Base-by-base conservation (phyloP, 2,888 invertebrate species). In the Cheilosia pagana region DNA sequence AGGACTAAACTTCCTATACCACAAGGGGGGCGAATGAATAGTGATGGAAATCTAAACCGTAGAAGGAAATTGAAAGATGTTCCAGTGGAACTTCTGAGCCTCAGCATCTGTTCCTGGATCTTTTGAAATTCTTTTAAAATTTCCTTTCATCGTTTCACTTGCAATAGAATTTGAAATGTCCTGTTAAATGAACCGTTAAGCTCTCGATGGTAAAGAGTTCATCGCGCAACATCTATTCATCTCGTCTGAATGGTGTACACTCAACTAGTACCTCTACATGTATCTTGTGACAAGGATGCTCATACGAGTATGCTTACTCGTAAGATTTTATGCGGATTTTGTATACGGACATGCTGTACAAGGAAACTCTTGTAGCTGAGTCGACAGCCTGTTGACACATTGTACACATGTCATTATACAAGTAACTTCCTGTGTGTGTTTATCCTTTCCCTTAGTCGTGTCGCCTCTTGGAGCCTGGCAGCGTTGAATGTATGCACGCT, bases 301-400 rank as follows among this genome's bases (percentile, higher is more conserved):
- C 16, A 35, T 16, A 19, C 16, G 21, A 50, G 23, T 50, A 21
- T 57, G 57, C 48, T 70, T 21, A 59, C 57, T 48, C 48, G 31
- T 2, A 45, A 45, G 57, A 70, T 70, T 48, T 19, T 65, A 21
- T 68, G 55, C 55, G 55, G 55, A 48, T 70, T 57, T 70, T 57
- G 21, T 45, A 45, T 5, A 23, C 23, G 70, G 57, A 70, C 57
- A 59, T 31, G 14, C 19, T 39, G 21, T 23, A 7, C 3, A 21
- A 48, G 45, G 57, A 60, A 50, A 10, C 59, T 59, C 59, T 74
- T 52, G 50, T 60, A 52, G 74, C 50, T n/a, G 57, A 65, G 43
- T 31, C 50, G 41, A 59, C 39, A 75, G 65, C 63, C 50, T 76
- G 75, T 76, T 76, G 75, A 76, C 75, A 76, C 59, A 43, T 67